These are phyloP conservation scores for Tribolium castaneum DNA, from an alignment of 1,140 invertebrate genomes.

Conservation along the genomic window DNA sequence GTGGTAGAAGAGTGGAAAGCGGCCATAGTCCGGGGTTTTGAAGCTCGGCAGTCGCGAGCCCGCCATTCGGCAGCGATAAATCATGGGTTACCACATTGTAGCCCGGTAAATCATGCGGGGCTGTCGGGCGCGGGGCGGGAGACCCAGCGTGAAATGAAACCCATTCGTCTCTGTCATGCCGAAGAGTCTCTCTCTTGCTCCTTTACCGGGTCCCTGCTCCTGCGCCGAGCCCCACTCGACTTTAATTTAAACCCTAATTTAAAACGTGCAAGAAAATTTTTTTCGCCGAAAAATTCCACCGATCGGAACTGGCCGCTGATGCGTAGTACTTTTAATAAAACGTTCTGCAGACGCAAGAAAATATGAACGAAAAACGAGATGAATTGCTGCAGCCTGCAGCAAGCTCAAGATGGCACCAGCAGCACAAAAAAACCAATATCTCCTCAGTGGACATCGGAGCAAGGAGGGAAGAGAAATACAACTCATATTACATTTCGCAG, in stretches of 20 bases:
- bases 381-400: constrained; percentile 54
- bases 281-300: not conserved
- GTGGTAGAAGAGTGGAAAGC: constrained; percentile 32
- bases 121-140: constrained; percentile 51
- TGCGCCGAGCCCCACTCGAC: constrained; percentile 17
- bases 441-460: constrained; percentile 52
- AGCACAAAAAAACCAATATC: constrained; percentile 57
- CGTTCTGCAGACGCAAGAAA: constrained; percentile 47
- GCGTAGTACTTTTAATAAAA: constrained; percentile 12
- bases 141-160: constrained; percentile 69
- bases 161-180: constrained; percentile 64
- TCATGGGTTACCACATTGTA: constrained; percentile 77
- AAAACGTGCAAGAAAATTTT: constrained; percentile 13
- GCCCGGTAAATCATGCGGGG: constrained; percentile 74
- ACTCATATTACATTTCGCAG: constrained; percentile 60
- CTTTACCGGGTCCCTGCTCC: constrained; percentile 1
- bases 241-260: constrained; percentile 20
- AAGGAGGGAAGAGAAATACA: constrained; percentile 54
- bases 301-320: not conserved
- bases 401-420: constrained; percentile 57
- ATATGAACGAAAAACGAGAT: constrained; percentile 57
- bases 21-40: constrained; percentile 54
- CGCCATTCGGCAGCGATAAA: constrained; percentile 68
- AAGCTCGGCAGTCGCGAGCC: constrained; percentile 60
- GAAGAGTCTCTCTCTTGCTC: constrained; percentile 56